Evolutionary conservation across 2,113 vertebrate genomes (phyloP).

Genomic region (Labeo rohita): DNA sequence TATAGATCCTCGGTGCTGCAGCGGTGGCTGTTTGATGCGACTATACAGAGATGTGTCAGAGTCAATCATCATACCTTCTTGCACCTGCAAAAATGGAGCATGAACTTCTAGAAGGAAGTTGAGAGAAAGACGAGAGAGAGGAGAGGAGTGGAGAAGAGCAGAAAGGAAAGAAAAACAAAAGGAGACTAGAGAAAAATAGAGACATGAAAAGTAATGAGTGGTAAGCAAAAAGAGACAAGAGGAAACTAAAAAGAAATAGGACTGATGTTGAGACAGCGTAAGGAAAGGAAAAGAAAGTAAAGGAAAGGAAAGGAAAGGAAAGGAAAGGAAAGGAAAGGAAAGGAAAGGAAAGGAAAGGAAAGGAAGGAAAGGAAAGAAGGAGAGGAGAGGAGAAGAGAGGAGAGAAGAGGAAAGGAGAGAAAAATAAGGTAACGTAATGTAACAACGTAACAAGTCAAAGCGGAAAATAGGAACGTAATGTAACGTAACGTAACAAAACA

Average conservation of each 20-base stretch:
- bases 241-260: neutral
- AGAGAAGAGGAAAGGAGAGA: slow-evolving; percentile 36
- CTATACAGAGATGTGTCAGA: slow-evolving; percentile 58
- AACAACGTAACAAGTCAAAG: too few species aligned
- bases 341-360: neutral
- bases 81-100: slow-evolving; percentile 60
- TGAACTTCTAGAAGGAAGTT: slow-evolving; percentile 45
- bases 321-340: slow-evolving; percentile 65
- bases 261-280: neutral
- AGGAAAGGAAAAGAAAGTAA: slow-evolving; percentile 16
- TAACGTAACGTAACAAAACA: too few species aligned
- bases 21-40: slow-evolving; percentile 58
- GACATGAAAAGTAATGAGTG: neutral
- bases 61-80: slow-evolving; percentile 62
- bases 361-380: slow-evolving; percentile 61
- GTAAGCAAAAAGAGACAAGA: neutral
- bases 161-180: neutral
- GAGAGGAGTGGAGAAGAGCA: neutral
- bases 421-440: too few species aligned
- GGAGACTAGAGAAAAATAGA: neutral
- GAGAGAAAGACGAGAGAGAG: slow-evolving; percentile 41
- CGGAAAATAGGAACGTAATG: too few species aligned
- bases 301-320: slow-evolving; percentile 30
- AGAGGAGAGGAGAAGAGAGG: slow-evolving; percentile 52
- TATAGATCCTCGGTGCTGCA: slow-evolving; percentile 57